phyloP scores from a whole-genome alignment of 2,113 vertebrate species.

The Pseudorectes ferrugineus region DNA sequence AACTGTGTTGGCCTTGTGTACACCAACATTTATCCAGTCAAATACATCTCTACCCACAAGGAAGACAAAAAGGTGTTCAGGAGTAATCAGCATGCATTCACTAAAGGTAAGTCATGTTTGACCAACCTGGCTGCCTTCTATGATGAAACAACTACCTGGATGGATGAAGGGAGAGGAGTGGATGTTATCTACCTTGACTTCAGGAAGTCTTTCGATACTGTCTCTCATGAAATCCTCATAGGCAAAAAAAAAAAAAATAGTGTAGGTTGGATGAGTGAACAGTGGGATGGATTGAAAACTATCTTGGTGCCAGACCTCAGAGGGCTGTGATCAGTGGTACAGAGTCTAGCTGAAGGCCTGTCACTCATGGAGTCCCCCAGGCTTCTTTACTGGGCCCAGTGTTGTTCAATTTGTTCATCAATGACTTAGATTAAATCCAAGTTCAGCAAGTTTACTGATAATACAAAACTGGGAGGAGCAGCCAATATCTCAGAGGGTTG shows the following conservation, averaged over 20 bases:
- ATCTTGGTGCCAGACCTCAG: background rate
- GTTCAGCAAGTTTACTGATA: background rate
- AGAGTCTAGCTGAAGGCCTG: background rate
- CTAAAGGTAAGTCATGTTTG: background rate
- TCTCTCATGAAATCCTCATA: background rate
- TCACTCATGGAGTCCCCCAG: background rate
- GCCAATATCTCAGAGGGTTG: background rate
- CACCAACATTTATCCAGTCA: background rate
- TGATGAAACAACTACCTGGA: fast-evolving
- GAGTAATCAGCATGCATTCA: background rate
- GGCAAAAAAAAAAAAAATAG: background rate
- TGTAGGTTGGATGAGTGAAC: background rate
- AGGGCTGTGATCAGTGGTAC: background rate
- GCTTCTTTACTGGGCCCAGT: background rate
- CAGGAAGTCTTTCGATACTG: background rate
- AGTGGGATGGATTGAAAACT: background rate
- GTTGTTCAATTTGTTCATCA: background rate
- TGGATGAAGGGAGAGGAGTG: background rate
- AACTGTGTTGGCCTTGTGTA: too few relatives aligned
- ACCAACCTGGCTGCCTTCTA: background rate
- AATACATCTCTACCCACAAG: background rate
- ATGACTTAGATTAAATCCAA: background rate
- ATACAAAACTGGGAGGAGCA: background rate
- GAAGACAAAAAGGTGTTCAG: background rate
- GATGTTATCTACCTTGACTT: background rate